These are phyloP conservation scores for Chinchilla lanigera DNA, from an alignment of 2,113 vertebrate genomes.

Conservation along the genomic window DNA sequence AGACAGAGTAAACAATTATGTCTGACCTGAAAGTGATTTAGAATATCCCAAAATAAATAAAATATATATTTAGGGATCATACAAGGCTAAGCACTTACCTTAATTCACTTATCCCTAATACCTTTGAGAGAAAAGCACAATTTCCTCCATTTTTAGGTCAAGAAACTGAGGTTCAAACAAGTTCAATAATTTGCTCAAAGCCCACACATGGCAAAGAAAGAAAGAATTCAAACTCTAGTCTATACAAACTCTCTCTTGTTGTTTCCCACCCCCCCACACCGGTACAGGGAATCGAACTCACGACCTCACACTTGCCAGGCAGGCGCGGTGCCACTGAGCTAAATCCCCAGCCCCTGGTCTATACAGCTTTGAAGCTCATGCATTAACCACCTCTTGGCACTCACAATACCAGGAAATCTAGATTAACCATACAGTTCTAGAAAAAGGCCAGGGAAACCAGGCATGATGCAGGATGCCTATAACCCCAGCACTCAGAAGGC, in stretches of 20 bases:
- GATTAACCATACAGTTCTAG: neutral
- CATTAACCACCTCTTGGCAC: neutral
- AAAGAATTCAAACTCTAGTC: neutral
- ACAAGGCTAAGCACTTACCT: neutral
- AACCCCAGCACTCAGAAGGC: neutral
- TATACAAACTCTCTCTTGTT: no score
- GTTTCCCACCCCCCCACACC: no score
- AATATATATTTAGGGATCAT: neutral
- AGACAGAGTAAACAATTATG: neutral
- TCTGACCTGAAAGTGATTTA: neutral
- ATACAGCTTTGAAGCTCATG: neutral
- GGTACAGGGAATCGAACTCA: no score
- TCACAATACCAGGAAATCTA: neutral
- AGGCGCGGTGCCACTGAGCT: no score
- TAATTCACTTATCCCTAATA: neutral
- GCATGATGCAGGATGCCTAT: neutral
- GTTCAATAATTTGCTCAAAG: neutral
- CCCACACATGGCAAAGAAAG: neutral
- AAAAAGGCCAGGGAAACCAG: neutral
- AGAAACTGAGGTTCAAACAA: constrained; percentile 42
- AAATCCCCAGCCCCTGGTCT: no score
- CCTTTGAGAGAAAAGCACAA: neutral
- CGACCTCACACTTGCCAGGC: no score
- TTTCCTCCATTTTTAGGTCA: constrained; percentile 4
- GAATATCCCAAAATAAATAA: neutral